phyloP scores from a whole-genome alignment of 2,113 vertebrate species.

The Ailuropoda melanoleuca region DNA sequence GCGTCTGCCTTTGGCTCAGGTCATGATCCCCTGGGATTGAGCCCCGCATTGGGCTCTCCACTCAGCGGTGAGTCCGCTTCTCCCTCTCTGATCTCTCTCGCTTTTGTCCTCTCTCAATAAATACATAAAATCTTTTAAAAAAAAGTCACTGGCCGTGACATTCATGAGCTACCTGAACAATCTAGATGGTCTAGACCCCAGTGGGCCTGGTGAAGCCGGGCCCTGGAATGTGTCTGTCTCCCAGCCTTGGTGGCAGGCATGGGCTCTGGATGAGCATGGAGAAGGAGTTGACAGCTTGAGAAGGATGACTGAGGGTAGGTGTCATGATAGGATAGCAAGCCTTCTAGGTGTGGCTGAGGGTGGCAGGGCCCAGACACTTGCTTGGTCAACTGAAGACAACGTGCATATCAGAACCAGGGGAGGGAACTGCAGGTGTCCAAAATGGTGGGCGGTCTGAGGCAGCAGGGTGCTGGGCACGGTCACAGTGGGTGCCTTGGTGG shows the following conservation, averaged over 20 bases:
- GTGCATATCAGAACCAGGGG: background rate
- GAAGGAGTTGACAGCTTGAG: background rate
- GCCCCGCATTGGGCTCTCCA: background rate
- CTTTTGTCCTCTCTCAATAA: background rate
- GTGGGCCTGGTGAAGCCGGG: background rate
- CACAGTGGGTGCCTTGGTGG: background rate
- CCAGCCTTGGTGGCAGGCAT: background rate
- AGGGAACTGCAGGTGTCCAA: fast-evolving
- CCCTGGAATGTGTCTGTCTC: background rate
- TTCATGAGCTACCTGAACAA: no score
- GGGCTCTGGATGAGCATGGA: background rate
- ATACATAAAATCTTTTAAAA: background rate
- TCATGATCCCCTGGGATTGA: no score
- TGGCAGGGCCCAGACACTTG: background rate
- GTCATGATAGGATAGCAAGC: background rate
- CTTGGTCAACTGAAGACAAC: background rate
- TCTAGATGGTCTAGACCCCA: background rate
- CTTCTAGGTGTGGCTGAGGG: background rate
- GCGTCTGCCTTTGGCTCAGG: background rate
- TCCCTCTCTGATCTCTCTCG: background rate
- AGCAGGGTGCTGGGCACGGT: background rate
- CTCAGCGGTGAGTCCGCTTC: background rate
- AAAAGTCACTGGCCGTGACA: background rate
- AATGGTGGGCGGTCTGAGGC: background rate
- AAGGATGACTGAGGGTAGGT: background rate